Base-by-base conservation (phyloP, 2,113 vertebrate species). In the Aegotheles bennettii region DNA sequence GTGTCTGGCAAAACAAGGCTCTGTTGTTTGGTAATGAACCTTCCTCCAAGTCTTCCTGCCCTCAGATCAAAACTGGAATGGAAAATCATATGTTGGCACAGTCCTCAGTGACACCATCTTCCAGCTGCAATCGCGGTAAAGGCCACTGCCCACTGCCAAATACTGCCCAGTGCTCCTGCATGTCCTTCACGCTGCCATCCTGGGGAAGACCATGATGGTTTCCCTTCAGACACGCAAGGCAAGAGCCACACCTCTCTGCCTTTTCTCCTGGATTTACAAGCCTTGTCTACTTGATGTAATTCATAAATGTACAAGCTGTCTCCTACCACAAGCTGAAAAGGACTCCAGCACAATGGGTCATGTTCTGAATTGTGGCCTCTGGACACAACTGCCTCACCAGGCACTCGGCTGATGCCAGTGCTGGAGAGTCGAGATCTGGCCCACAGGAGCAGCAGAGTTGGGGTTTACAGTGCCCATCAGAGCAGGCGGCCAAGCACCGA, bases 1-100 rank as follows among this genome's bases (percentile, higher is more conserved):
- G 81, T 74, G 56, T n/a, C 57, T 79, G 80, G 80, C 64, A 94
- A 68, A 92, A 89, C 77, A 92, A 92, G 47, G 65, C 57, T 87
- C 83, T 67, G n/a, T 47, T 94, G 80, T 94, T 80, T 59, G 53
- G 38, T 29, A 77, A 40, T 5, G 29, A 90, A 59, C 67, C 16
- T 69, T 43, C 51, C 75, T 71, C 23, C 59, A 65, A 74, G 84
- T 23, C 33, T 5, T 77, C 65, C 59, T 76, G 70, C 61, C 31
- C 36, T 84, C 13, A 4, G 73, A 77, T 59, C 19, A 42, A 75
- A 64, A 74, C 50, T 65, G 36, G 57, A 83, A 84, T 11, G 11
- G 43, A 93, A 93, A 33, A 86, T 78, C 38, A 36, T 10, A 65
- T 9, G 33, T 56, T 90, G 74, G 70, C 74, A 61, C 6, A 12